Evolutionary conservation across 2,113 vertebrate species (phyloP), one percentile per base, ranked within the genome.

Genomic region (Monopterus albus): DNA sequence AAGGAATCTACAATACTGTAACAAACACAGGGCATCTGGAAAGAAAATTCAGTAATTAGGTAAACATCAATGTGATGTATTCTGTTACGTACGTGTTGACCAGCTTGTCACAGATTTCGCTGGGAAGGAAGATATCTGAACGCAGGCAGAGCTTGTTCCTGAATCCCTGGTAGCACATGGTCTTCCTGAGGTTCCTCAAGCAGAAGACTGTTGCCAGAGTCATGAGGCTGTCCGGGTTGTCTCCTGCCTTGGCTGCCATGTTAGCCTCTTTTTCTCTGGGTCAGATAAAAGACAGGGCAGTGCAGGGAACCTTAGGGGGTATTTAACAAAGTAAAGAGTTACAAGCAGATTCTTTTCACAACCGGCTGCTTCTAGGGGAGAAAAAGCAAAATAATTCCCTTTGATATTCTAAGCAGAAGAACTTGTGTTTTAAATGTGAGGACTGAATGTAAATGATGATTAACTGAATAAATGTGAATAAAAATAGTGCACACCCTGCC

Each of bases 91-190:
- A 99, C 98, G 94, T 94, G 1, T 98, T 97, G 84, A 99, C 96
- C 0, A 99, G 93, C 69, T 94, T 96, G 93, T 99, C 97, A 5
- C 97, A 98, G 88, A 99, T 99, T 89, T 99, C 98, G 18, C 98
- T 98, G 4, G 98, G 98, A 61, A 99, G 92, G 90, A 99, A 99
- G 85, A 99, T 92, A 82, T 98, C 98, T 0, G 96, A 95, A 15
- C 96, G 96, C 3, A 97, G 93, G 35, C 91, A 89, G 0, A 97
- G 94, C 1, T 91, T 95, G 78, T 95, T 94, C 9, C 94, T 95
- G 82, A 95, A 94, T 51, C 96, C 94, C 5, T 95, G 92, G 89
- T 95, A 98, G 86, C 96, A 98, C 89, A 99, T 94, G 15, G 98
- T 99, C 84, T 94, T 95, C 60, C 95, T 94, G 49, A 99, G 90